Evolutionary conservation across 2,888 invertebrate species (phyloP).

Genomic region (Himalopsyche tibetana): DNA sequence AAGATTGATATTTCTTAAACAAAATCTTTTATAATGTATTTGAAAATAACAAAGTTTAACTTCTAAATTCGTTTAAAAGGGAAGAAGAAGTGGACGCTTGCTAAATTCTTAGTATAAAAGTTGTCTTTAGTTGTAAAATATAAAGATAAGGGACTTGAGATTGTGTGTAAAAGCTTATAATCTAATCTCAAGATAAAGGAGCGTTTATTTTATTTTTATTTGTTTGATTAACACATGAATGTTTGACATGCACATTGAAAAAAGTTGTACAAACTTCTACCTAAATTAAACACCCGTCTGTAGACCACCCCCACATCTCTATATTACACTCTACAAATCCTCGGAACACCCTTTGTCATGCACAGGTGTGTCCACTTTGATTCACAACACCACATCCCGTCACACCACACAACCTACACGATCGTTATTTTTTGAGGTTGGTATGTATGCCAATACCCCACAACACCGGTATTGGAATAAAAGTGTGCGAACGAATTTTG

Average conservation of each 20-base stretch:
- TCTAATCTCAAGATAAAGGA: too few species aligned
- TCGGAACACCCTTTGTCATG: slow-evolving; percentile 51
- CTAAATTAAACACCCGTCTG: neutral
- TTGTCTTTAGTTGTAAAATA: too few species aligned
- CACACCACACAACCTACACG: neutral
- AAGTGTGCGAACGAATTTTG: slow-evolving; percentile 24
- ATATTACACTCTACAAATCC: slow-evolving; percentile 42
- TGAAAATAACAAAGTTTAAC: too few species aligned
- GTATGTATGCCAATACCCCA: neutral
- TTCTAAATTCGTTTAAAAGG: too few species aligned
- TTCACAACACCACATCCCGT: slow-evolving; percentile 4
- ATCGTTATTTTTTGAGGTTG: neutral
- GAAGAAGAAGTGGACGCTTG: too few species aligned
- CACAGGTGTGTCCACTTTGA: slow-evolving; percentile 45
- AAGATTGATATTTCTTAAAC: too few species aligned
- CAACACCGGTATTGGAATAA: neutral
- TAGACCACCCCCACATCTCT: neutral
- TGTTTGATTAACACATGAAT: too few species aligned
- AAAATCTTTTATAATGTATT: too few species aligned
- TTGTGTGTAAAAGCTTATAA: too few species aligned
- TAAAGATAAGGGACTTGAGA: too few species aligned
- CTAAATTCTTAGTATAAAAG: too few species aligned
- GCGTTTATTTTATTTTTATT: too few species aligned
- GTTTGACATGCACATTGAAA: neutral
- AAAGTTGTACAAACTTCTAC: neutral